Evolutionary conservation across 2,113 vertebrate genomes (phyloP), one percentile per base, ranked within the genome.

Genomic region (Galeopterus variegatus): DNA sequence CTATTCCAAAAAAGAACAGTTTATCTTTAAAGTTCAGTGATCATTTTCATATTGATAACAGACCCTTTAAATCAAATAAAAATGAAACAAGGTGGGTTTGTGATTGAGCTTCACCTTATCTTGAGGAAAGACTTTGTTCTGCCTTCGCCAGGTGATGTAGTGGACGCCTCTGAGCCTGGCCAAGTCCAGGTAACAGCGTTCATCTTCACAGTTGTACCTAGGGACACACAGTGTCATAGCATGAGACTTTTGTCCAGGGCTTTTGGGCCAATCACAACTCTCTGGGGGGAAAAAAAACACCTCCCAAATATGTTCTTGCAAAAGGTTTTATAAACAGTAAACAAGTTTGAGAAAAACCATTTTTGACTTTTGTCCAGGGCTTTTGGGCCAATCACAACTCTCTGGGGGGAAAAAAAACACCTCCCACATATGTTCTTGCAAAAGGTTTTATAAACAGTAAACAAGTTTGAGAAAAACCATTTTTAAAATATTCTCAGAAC

Each of bases 141-240:
- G 98, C 98, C 99, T 99, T 96, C 98, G 98, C 99, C 99, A 99
- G 26, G 99, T 99, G 98, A 99, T 98, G 93, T 99, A 99, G 97
- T 98, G 99, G 80, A 99, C 72, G 12, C 99, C 99, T 94, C 99
- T 98, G 91, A 99, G 99, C 97, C 99, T 99, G 80, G 99, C 99
- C 99, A 99, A 97, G 98, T 99, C 99, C 92, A 99, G 98, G 98
- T 99, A 99, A 97, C 99, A 99, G 97, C 99, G 99, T 93, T 99
- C 99, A 98, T 99, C 99, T 95, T 99, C 99, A 98, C 99, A 99
- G 95, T 99, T 99, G 98, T 99, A 99, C 41, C 99, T 99, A 95
- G 67, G 89, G 75, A 97, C 94, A 98, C 60, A 76, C 77, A 33
- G 72, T 11, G 9, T 28, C 50, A 36, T 0, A 3, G 45, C 1